Conservation (phyloP, 2,113 vertebrate genomes). For the Dromas ardeola region DNA sequence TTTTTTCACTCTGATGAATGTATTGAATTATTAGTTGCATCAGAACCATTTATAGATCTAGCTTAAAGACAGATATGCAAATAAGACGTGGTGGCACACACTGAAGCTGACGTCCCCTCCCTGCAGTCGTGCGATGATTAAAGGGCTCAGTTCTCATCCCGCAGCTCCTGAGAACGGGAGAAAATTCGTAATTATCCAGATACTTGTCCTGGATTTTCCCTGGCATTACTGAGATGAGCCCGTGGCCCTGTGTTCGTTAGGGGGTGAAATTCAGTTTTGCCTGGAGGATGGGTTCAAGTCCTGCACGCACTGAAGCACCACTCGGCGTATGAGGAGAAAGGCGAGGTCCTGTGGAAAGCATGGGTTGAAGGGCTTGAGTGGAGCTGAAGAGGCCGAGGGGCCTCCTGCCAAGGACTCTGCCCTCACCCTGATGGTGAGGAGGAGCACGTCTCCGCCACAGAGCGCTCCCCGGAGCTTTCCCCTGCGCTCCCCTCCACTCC, state of each 20-base stretch:
- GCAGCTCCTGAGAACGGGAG: fast-evolving
- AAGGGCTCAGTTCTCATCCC: not conserved
- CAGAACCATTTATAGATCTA: not conserved
- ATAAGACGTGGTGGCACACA: not conserved
- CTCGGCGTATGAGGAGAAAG: not conserved
- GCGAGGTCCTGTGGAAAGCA: not conserved
- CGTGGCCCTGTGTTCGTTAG: not conserved
- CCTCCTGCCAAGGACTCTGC: not conserved
- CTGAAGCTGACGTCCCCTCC: not conserved
- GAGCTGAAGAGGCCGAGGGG: not conserved
- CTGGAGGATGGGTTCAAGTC: not conserved
- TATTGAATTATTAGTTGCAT: not conserved
- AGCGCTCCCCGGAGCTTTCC: not conserved
- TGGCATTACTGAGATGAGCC: not conserved
- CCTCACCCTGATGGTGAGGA: not conserved
- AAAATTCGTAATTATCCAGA: not conserved
- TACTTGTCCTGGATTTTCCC: not conserved
- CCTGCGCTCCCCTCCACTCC: not conserved
- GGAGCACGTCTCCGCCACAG: not conserved
- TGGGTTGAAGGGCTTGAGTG: not conserved
- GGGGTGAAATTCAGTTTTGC: not conserved
- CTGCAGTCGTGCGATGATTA: not conserved
- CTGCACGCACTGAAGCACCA: fast-evolving
- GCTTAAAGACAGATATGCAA: not conserved
- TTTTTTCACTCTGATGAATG: not conserved